Percentiles rank a stretch among this genome's conserved stretches.
Evolutionary conservation across 2,888 invertebrate genomes (phyloP).

Genomic region (Polydesmus complanatus): DNA sequence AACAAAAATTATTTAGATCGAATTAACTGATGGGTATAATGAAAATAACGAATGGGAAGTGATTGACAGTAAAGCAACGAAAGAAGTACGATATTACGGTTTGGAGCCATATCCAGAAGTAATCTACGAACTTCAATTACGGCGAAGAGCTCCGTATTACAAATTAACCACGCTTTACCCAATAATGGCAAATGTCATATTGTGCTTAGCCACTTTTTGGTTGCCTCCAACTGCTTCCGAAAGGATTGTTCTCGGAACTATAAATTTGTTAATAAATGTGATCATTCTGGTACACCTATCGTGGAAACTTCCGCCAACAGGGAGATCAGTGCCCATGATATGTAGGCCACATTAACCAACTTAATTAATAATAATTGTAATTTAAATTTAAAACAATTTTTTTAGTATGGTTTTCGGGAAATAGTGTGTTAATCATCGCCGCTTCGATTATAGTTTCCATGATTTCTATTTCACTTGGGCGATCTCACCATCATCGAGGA

Average conservation of each 20-base stretch:
- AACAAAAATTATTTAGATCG: neutral
- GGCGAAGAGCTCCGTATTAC: slow-evolving; percentile 11
- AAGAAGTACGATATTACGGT: slow-evolving; percentile 1
- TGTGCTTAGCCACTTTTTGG: slow-evolving; percentile 49
- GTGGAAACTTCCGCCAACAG: slow-evolving; percentile 24
- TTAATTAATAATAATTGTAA: neutral
- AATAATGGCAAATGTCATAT: slow-evolving; percentile 12
- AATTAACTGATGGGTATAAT: slow-evolving; percentile 1
- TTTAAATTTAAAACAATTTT: neutral
- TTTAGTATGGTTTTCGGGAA: slow-evolving; percentile 9
- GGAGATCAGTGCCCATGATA: slow-evolving; percentile 9
- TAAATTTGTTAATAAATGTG: slow-evolving; percentile 44
- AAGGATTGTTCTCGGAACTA: slow-evolving; percentile 42
- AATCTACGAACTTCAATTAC: slow-evolving; percentile 3
- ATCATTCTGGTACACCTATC: slow-evolving; percentile 49
- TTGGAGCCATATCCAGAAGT: slow-evolving; percentile 8
- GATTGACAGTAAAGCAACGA: slow-evolving; percentile 2
- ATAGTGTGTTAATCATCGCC: slow-evolving; percentile 5
- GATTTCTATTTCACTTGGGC: slow-evolving; percentile 2
- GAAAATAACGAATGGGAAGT: slow-evolving; percentile 10
- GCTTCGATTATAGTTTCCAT: slow-evolving; percentile 4
- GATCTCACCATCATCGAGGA: neutral
- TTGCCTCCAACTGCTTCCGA: slow-evolving; percentile 52
- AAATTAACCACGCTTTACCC: slow-evolving; percentile 11
- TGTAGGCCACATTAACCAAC: neutral